A percentile compares a stretch with the other conserved stretches of the same genome.
These are phyloP conservation scores for Peromyscus californicus DNA, from an alignment of 2,113 vertebrate genomes.

Conservation along the genomic window DNA sequence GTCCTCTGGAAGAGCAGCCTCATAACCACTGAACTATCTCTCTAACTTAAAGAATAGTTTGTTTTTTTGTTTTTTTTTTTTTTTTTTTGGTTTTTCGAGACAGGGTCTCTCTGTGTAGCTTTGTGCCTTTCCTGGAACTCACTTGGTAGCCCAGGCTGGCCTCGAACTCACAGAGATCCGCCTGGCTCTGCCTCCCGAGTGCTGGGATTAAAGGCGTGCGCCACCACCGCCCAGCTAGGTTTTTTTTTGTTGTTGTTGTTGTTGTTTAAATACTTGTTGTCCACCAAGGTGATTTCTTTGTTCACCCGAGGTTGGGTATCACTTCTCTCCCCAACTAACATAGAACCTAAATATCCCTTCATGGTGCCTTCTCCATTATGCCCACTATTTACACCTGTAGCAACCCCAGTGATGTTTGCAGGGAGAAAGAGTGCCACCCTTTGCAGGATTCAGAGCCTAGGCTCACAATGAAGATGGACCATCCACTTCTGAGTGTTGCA, in stretches of 20 bases:
- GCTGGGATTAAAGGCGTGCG: too few species aligned
- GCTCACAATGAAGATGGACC: fast-evolving
- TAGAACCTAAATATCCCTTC: not conserved
- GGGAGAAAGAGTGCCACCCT: not conserved
- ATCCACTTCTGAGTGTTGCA: not conserved
- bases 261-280: not conserved
- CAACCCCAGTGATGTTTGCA: not conserved
- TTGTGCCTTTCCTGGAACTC: too few species aligned
- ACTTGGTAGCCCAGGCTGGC: too few species aligned
- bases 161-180: too few species aligned
- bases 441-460: not conserved
- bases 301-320: not conserved
- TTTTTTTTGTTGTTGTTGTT: too few species aligned
- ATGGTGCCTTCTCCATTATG: not conserved
- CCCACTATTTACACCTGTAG: not conserved
- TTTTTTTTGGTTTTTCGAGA: too few species aligned
- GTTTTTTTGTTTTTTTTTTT: too few species aligned
- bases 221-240: too few species aligned
- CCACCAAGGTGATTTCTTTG: not conserved
- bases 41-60: not conserved
- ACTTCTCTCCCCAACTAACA: not conserved
- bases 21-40: not conserved
- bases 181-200: too few species aligned
- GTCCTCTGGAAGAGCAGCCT: not conserved
- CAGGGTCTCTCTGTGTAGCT: too few species aligned